These are phyloP conservation scores for Molossus molossus DNA, from an alignment of 2,797 vertebrate genomes.

Conservation along the genomic window DNA sequence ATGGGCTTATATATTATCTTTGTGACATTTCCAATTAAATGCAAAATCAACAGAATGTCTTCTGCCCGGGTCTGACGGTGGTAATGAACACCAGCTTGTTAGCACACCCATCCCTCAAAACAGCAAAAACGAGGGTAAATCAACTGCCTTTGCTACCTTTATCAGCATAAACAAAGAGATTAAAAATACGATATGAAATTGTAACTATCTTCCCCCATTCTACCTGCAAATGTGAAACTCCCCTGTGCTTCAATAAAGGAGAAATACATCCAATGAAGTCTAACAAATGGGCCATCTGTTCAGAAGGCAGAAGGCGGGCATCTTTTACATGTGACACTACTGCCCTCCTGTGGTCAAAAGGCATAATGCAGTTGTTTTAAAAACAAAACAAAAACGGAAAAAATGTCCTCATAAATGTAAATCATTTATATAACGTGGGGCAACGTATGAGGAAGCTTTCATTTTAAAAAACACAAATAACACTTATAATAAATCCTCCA, in stretches of 20 bases:
- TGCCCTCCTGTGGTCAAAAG: conserved; percentile 84
- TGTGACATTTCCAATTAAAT: conserved; percentile 81
- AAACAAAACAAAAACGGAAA: conserved; percentile 13
- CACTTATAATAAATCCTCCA: conserved; percentile 44
- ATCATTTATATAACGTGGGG: conserved; percentile 31
- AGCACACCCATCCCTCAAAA: conserved; percentile 76
- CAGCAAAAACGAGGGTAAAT: conserved; percentile 81
- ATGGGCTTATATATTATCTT: background rate
- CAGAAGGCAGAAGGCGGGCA: background rate
- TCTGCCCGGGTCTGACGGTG: conserved; percentile 48
- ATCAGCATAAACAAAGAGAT: conserved; percentile 86
- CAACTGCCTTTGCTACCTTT: conserved; percentile 72
- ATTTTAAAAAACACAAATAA: conserved; percentile 28
- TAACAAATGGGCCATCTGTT: conserved; percentile 87
- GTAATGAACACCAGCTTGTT: conserved; percentile 69
- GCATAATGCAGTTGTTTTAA: conserved; percentile 49
- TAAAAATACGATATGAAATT: conserved; percentile 83
- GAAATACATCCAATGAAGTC: conserved; percentile 85
- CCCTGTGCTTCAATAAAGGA: conserved; percentile 84
- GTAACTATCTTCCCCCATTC: conserved; percentile 81
- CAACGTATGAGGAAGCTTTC: conserved; percentile 3
- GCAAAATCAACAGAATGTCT: conserved; percentile 79
- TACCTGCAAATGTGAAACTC: conserved; percentile 83
- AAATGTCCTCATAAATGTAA: background rate
- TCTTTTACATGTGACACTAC: conserved; percentile 73